Evolutionary conservation across 2,888 invertebrate genomes (phyloP), one percentile per base, ranked within the genome.

Genomic region (Orgyia antiqua): DNA sequence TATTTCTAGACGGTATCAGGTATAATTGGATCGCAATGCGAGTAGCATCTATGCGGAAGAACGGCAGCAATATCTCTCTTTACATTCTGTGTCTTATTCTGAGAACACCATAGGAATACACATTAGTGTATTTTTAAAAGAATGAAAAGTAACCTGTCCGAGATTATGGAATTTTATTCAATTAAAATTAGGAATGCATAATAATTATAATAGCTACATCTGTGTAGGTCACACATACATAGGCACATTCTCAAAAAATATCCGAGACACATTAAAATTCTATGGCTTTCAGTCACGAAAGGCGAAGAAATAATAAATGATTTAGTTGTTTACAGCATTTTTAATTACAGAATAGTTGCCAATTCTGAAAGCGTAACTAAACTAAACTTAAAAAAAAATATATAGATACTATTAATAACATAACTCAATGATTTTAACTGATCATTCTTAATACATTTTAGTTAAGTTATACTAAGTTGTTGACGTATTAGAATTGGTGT

Each of bases 1-100:
- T 77, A 77, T 75, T 73, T 76, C 72, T 79, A 63, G 61, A 58
- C 59, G 48, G 73, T 82, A 77, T 80, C 79, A 74, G 65, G 68
- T 80, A 80, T 82, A 83, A 84, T 82, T 79, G 75, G 74, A 76
- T 78, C 66, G 80, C 76, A 80, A 82, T 79, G 78, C 66, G 75
- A 82, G 73, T 63, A 62, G 63, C 63, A 62, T 73, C 66, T 78
- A 84, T 79, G 84, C 84, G 84, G 84, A 84, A 83, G 76, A 73
- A 66, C 61, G 69, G 67, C 59, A 63, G 68, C 66, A 62, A 59
- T 70, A 69, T 74, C 77, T 84, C 80, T 71, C 44, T 75, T 84
- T 84, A 79, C 86, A 82, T 77, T 77, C 74, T 79, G 67, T 72
- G 76, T 72, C 68, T 74, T 69, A 67, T 86, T 84, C 86, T 57